These are phyloP conservation scores for Drosophila kikkawai DNA, from an alignment of 1,140 invertebrate genomes.

Conservation along the genomic window DNA sequence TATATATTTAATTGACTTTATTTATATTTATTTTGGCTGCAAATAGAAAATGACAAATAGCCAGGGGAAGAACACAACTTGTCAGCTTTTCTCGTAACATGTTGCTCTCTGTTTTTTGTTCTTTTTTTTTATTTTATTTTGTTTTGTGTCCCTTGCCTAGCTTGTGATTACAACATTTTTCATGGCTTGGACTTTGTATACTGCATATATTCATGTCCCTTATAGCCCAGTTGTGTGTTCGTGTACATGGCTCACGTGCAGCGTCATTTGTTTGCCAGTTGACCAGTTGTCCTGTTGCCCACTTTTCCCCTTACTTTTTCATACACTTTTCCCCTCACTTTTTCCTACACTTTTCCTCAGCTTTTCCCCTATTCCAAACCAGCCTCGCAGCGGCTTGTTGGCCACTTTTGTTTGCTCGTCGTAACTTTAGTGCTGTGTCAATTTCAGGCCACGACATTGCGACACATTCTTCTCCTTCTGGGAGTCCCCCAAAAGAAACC, in stretches of 20 bases:
- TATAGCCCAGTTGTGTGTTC: constrained; percentile 4
- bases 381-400: constrained; percentile 30
- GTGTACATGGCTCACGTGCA: constrained; percentile 32
- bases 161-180: constrained; percentile 74
- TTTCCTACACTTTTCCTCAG: not conserved
- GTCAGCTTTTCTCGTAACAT: constrained; percentile 8
- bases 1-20: not conserved
- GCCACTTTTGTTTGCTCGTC: constrained; percentile 48
- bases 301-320: not conserved
- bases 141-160: constrained; percentile 30
- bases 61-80: constrained; percentile 3
- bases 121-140: not conserved
- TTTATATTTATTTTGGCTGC: not conserved
- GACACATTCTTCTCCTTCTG: constrained; percentile 25
- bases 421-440: constrained; percentile 60
- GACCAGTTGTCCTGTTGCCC: constrained; percentile 38
- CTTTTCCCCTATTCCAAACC: not conserved
- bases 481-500: not conserved
- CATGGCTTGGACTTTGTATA: constrained; percentile 51
- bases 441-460: constrained; percentile 55
- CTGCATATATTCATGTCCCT: constrained; percentile 33
- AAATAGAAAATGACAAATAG: constrained; percentile 4
- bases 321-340: not conserved
- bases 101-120: constrained; percentile 5
- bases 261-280: constrained; percentile 54